Evolutionary conservation across 2,113 vertebrate species (phyloP), one percentile per base, ranked within the genome.

Genomic region (Tautogolabrus adspersus): DNA sequence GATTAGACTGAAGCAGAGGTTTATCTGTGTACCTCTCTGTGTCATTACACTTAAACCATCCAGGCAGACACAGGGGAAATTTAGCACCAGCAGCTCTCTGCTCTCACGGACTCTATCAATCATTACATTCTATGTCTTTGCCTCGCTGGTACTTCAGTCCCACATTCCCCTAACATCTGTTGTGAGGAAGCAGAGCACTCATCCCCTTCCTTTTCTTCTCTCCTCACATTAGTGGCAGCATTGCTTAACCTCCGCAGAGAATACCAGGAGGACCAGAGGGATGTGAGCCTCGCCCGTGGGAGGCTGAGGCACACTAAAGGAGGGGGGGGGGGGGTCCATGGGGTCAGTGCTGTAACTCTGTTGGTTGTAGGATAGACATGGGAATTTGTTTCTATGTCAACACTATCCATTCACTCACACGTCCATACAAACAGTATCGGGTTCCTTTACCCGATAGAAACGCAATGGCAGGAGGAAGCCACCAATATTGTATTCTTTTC

Each of bases 91-190:
- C 64, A 66, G 67, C 89, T 75, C 69, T 67, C 63, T 71, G 71
- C 67, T 87, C 71, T 77, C 70, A n/a, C 81, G 81, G 65, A 81
- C 85, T 90, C 82, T 72, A 88, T 89, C 86, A 87, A 88, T 91
- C 82, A 91, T 84, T 84, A 67, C 67, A 79, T 72, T 80, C 75
- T 74, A 40, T 84, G 82, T 88, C 81, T 86, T 87, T 85, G 81
- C 83, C 75, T 88, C 75, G 44, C 81, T 82, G 61, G 55, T 73
- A 71, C 82, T 88, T 79, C 44, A 66, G 67, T 86, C 72, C 83
- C 87, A n/a, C 66, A 47, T 74, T 88, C 90, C 88, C 91, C 9
- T 69, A 87, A 77, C 93, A 93, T 92, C 91, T 93, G 90, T 84
- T 85, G 8, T 56, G 65, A 80, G 69, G 72, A 81, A 71, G 62